These are phyloP conservation scores for Tragelaphus imberbis DNA, from an alignment of 2,113 vertebrate genomes.

Conservation along the genomic window DNA sequence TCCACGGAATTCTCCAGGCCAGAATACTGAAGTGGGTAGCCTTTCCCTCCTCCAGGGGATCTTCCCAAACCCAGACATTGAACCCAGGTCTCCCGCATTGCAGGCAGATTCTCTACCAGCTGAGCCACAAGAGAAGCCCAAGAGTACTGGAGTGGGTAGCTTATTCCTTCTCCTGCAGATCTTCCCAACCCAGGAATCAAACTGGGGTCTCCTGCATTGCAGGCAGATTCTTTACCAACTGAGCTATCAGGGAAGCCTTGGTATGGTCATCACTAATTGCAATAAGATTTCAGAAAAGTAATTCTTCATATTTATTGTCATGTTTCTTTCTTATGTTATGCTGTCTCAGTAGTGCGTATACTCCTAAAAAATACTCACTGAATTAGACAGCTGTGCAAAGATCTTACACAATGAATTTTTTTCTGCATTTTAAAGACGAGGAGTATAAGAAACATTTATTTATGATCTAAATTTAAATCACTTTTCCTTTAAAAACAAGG, in stretches of 20 bases:
- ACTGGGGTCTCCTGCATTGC: not conserved
- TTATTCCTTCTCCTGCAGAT: not conserved
- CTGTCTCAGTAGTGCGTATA: not conserved
- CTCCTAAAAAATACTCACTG: constrained; percentile 19
- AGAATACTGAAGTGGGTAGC: too few relatives aligned
- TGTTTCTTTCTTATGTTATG: not conserved
- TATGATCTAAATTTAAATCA: constrained; percentile 40
- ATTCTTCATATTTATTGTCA: not conserved
- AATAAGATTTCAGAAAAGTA: not conserved
- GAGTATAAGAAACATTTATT: constrained; percentile 9
- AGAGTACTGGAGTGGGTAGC: not conserved
- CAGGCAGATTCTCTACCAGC: not conserved
- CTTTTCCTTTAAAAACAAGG: constrained; percentile 41
- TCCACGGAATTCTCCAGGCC: too few relatives aligned
- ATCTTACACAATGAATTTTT: not conserved
- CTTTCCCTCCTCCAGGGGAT: not conserved
- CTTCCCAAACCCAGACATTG: not conserved
- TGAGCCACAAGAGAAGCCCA: not conserved
- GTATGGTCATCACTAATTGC: not conserved
- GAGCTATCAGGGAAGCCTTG: not conserved
- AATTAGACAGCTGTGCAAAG: not conserved
- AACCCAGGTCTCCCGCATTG: not conserved
- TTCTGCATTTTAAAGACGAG: constrained; percentile 4
- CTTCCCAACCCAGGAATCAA: not conserved
- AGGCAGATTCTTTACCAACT: not conserved